A percentile compares a stretch with the other conserved stretches of the same genome.
These are phyloP conservation scores for Andricus grossulariae DNA, from an alignment of 1,140 invertebrate genomes.

Conservation along the genomic window DNA sequence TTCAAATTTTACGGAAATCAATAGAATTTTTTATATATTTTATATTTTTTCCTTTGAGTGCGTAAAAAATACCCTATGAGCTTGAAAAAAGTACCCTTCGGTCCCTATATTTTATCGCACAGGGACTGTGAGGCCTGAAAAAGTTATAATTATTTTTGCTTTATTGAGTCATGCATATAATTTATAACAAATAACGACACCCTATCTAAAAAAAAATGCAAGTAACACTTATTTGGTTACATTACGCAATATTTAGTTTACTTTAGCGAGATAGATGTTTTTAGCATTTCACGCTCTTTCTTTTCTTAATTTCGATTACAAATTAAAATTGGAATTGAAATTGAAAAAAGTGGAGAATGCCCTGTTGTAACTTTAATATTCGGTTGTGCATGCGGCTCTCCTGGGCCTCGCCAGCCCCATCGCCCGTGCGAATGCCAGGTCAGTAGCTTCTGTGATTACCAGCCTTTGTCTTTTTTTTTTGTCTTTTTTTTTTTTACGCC, in stretches of 20 bases:
- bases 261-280: not conserved
- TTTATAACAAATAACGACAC: not conserved
- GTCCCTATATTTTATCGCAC: no score
- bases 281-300: not conserved
- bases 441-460: conserved; percentile 62
- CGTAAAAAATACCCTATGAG: no score
- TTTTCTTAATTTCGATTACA: conserved; percentile 2
- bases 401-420: conserved; percentile 76
- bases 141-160: conserved; percentile 1
- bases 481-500: conserved; percentile 26
- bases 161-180: conserved; percentile 12
- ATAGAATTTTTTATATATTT: no score
- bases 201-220: not conserved
- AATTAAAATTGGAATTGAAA: not conserved
- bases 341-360: conserved; percentile 50
- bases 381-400: conserved; percentile 80
- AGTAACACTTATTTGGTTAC: not conserved
- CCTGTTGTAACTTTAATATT: conserved; percentile 67
- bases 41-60: no score
- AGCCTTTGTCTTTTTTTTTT: conserved; percentile 31
- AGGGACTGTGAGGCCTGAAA: no score
- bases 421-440: conserved; percentile 70
- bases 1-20: no score
- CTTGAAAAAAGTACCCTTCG: no score
- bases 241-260: conserved; percentile 12